phyloP scores from a whole-genome alignment of 2,113 vertebrate species.

The Myotis yumanensis region DNA sequence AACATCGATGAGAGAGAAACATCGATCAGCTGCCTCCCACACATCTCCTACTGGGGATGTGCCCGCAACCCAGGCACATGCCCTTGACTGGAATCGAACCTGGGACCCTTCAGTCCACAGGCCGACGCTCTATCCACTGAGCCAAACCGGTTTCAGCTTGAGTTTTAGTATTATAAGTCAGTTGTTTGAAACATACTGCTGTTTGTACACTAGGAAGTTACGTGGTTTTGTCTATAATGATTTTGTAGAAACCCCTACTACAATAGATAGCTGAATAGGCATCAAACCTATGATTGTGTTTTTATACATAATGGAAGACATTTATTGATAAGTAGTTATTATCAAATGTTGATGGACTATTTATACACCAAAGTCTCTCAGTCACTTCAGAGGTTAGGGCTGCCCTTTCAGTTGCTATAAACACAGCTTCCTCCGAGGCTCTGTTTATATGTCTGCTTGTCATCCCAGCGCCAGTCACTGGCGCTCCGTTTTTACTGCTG shows the following conservation, averaged over 20 bases:
- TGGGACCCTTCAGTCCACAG: too few species aligned
- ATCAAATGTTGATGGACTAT: conserved; percentile 73
- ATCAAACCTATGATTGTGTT: conserved; percentile 24
- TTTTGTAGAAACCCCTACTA: conserved; percentile 18
- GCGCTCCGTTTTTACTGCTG: conserved; percentile 69
- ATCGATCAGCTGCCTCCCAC: too few species aligned
- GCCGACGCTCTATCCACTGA: too few species aligned
- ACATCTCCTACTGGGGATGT: too few species aligned
- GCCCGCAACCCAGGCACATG: too few species aligned
- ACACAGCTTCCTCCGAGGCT: conserved; percentile 79
- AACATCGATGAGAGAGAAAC: too few species aligned
- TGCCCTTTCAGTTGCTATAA: conserved; percentile 80
- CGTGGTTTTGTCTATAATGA: not conserved
- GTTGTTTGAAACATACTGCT: not conserved
- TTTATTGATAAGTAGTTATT: conserved; percentile 29
- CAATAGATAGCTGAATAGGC: not conserved
- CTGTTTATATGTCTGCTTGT: conserved; percentile 82
- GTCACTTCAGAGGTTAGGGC: conserved; percentile 75
- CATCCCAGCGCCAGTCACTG: conserved; percentile 75
- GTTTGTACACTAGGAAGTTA: not conserved
- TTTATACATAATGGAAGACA: not conserved
- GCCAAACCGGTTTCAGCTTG: too few species aligned
- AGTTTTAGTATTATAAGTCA: not conserved
- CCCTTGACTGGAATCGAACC: too few species aligned
- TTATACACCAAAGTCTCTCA: conserved; percentile 65